Conservation (phyloP, 1,140 invertebrate species). For the Drosophila serrata region DNA sequence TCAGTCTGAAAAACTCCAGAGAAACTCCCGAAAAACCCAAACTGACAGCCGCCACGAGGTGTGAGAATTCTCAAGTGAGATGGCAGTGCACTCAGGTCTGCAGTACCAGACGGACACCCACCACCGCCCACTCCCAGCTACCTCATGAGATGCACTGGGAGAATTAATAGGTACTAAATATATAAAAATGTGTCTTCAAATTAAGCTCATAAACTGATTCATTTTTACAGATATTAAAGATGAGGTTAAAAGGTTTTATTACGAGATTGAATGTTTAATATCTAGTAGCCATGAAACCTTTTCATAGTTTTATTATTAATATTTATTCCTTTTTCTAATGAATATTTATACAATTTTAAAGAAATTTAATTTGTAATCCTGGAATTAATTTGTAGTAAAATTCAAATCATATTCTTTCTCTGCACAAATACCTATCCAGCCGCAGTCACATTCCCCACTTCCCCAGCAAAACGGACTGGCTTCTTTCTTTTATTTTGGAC, state of each 20-base stretch:
- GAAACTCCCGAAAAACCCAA: conserved; percentile 35
- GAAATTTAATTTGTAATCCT: neutral
- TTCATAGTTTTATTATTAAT: no score
- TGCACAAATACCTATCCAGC: conserved; percentile 26
- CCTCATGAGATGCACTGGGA: conserved; percentile 4
- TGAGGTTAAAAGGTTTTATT: neutral
- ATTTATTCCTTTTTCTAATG: no score
- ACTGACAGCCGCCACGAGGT: conserved; percentile 54
- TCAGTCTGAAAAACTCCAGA: neutral
- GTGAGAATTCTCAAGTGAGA: conserved; percentile 79
- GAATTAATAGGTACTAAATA: neutral
- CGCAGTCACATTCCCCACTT: conserved; percentile 49
- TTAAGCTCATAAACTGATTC: neutral
- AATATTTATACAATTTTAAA: neutral
- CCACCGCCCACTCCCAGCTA: conserved; percentile 12
- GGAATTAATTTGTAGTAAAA: neutral
- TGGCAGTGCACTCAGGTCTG: conserved; percentile 56
- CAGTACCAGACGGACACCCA: conserved; percentile 20
- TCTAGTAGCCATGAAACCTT: no score
- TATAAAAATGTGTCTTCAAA: neutral
- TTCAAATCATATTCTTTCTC: neutral
- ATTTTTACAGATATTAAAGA: no score
- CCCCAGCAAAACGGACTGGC: conserved; percentile 47
- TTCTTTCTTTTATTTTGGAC: conserved; percentile 72
- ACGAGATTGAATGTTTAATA: no score